Evolutionary conservation across 2,113 vertebrate species (phyloP), one percentile per base, ranked within the genome.

Genomic region (Blennius ocellaris): DNA sequence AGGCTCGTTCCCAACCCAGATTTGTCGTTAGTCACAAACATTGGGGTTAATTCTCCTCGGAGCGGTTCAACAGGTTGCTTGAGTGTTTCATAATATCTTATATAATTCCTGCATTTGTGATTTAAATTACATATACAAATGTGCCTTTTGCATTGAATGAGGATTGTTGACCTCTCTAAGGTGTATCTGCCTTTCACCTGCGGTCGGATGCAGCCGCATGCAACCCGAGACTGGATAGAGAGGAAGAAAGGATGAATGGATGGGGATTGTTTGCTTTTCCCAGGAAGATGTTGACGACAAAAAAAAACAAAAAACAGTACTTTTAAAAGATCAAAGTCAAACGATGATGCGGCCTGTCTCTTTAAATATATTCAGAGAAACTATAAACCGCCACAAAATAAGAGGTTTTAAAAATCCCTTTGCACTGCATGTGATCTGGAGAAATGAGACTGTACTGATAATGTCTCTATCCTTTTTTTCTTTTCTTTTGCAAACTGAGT

Each of bases 391-490:
- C 43, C 37, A n/a, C 47, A 54, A 63, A 59, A 57, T 14, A 57
- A 15, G 12, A 69, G 15, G 7, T 30, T 73, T 72, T 21, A 0
- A 50, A 52, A 58, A 70, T 41, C 56, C 54, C 71, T 76, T 69
- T 82, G 44, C 73, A 69, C 69, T 8, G 7, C 16, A 8, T 40
- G 57, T 44, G 45, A 58, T 66, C 64, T 69, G 62, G 66, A 80
- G 50, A 75, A 67, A 69, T 12, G 15, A 69, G 70, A 81, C 57
- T 64, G 50, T 63, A 53, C 59, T 69, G 68, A 85, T 80, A 76
- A 73, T 53, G 53, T 43, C 52, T 44, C 39, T 51, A 9, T 59
- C 14, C 2, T 44, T 11, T 44, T 40, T 63, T 14, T 51, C 21
- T 30, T 30, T 76, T 78, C 63, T 60, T 54, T 51, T 63, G 65